These are phyloP conservation scores for Aphaenogaster ashmeadi DNA, from an alignment of 1,140 invertebrate genomes.

Conservation along the genomic window DNA sequence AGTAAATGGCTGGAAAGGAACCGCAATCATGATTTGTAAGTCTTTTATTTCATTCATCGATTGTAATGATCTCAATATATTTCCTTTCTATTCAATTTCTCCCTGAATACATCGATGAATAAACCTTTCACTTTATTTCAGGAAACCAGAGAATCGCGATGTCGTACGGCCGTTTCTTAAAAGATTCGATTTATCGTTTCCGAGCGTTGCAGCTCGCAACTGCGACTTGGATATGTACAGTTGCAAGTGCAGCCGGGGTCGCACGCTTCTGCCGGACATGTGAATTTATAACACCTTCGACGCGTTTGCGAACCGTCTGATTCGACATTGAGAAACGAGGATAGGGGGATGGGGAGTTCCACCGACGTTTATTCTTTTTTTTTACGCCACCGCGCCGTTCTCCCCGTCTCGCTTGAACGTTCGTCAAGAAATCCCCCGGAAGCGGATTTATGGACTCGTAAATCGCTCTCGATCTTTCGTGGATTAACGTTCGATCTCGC, in stretches of 20 bases:
- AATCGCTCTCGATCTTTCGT: slow-evolving; percentile 71
- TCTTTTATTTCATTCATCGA: not conserved
- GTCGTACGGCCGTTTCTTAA: slow-evolving; percentile 74
- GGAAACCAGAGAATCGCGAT: slow-evolving; percentile 42
- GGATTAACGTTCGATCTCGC: slow-evolving; percentile 72
- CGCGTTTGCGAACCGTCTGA: slow-evolving; percentile 44
- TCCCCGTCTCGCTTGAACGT: slow-evolving; percentile 63
- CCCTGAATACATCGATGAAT: slow-evolving; percentile 28
- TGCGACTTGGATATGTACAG: slow-evolving; percentile 71
- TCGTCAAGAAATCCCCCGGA: slow-evolving; percentile 64
- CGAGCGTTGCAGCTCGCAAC: slow-evolving; percentile 67
- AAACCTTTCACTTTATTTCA: slow-evolving; percentile 53
- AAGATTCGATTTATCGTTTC: slow-evolving; percentile 76
- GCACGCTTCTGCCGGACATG: slow-evolving; percentile 50
- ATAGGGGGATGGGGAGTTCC: not conserved
- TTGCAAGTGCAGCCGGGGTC: slow-evolving; percentile 65
- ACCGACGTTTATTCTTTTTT: slow-evolving; percentile 52
- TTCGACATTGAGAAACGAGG: slow-evolving; percentile 63
- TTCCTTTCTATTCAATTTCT: not conserved
- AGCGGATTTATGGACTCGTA: slow-evolving; percentile 73
- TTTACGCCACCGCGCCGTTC: slow-evolving; percentile 42
- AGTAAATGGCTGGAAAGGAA: no score
- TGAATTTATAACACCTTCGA: slow-evolving; percentile 74
- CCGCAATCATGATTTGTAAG: not conserved
- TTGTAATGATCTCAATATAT: not conserved